Evolutionary conservation across 2,797 vertebrate species (phyloP).

Genomic region (Falco biarmicus): DNA sequence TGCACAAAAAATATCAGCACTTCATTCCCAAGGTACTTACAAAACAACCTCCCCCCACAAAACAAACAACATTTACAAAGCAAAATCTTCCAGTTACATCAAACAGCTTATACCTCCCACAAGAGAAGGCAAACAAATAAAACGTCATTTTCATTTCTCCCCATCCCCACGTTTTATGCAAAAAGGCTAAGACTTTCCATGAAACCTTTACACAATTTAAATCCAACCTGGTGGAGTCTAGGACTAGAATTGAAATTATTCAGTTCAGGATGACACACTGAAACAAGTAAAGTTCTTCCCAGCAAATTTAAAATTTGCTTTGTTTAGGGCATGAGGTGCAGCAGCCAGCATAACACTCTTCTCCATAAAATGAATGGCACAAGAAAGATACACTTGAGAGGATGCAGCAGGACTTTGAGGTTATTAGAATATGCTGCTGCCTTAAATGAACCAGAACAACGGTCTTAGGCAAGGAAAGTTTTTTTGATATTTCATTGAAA

Average conservation of each 20-base stretch:
- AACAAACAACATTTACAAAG: background rate
- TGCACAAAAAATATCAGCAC: background rate
- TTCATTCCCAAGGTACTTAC: background rate
- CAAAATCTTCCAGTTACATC: background rate
- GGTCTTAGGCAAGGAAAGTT: background rate
- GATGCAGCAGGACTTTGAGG: background rate
- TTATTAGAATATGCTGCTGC: background rate
- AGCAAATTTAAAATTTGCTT: background rate
- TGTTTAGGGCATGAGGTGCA: background rate
- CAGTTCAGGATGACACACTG: background rate
- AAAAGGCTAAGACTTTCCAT: background rate
- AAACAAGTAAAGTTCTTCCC: background rate
- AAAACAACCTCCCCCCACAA: background rate
- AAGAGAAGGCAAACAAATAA: background rate
- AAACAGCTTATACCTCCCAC: background rate
- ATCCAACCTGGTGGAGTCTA: background rate
- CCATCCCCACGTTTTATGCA: background rate
- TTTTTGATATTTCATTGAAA: background rate
- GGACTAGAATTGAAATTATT: background rate
- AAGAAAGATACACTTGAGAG: rapidly evolving
- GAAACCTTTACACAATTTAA: background rate
- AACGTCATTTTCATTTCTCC: background rate
- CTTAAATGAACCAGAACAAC: background rate
- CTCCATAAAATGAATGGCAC: background rate
- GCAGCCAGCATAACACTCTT: background rate